Evolutionary conservation across 2,113 vertebrate genomes (phyloP), one percentile per base, ranked within the genome.

Genomic region (Apodemus speciosus): DNA sequence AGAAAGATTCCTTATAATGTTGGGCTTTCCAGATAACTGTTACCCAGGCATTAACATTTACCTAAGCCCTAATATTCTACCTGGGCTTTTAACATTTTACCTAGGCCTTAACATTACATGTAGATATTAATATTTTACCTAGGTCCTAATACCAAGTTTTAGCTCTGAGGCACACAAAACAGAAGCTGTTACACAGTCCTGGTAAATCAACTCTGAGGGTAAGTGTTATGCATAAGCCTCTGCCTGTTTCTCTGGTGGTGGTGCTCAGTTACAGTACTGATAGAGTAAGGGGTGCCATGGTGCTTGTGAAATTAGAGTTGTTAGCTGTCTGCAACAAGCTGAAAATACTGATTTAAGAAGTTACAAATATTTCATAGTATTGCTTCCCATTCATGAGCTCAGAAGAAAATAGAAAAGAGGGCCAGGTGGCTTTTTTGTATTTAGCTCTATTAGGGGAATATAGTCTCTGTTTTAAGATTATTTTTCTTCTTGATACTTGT

Each of bases 241-340:
- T 1, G 15, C 13, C 6, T 64, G 11, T 2, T 21, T 13, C 2
- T 10, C 4, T 14, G 13, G 18, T 5, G 35, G 0, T 43, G 66
- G 79, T 80, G 7, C 80, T 43, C 3, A 69, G 35, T 27, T 30
- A n/a, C 0, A 51, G 4, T 56, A 53, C 2, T 46, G 46, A 71
- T 76, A 23, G 43, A 30, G 2, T 53, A 35, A 66, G 23, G 2
- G 77, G 88, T 81, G 27, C 30, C 25, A 73, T 15, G 11, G 1
- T 14, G 35, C 43, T 35, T 21, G 69, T 35, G 38, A 69, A 87
- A 35, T 51, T 58, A 53, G 21, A 21, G 10, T 8, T 73, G 16
- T 18, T 23, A 43, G 35, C 58, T 72, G 23, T 66, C 35, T 32
- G 69, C 10, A 81, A 49, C 35, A 88, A 58, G 2, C 1, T 40